phyloP scores from a whole-genome alignment of 1,140 invertebrate genomes.

The Nephotettix cincticeps region DNA sequence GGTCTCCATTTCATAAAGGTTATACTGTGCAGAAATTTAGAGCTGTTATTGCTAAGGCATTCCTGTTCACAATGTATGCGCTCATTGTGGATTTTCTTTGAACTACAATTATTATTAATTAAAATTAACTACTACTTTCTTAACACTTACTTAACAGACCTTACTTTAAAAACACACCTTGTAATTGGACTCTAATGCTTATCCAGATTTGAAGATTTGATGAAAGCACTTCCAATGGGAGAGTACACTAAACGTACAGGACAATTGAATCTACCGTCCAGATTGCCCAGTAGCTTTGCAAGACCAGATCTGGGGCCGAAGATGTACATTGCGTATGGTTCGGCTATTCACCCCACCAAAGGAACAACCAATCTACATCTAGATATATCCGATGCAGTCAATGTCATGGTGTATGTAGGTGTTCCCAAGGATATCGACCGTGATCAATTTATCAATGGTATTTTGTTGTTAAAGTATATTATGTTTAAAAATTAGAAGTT shows the following conservation, averaged over 20 bases:
- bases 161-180: too few relatives aligned
- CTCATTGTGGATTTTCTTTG: too few relatives aligned
- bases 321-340: constrained; percentile 98
- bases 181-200: constrained; percentile 21
- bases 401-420: constrained; percentile 96
- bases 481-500: too few relatives aligned
- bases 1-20: too few relatives aligned
- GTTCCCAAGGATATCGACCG: constrained; percentile 67
- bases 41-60: too few relatives aligned
- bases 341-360: constrained; percentile 71
- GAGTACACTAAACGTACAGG: constrained; percentile 92
- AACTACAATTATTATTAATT: too few relatives aligned
- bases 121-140: too few relatives aligned
- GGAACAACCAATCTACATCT: constrained; percentile 96
- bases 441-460: too few relatives aligned
- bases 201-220: constrained; percentile 83
- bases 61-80: too few relatives aligned
- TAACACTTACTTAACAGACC: too few relatives aligned
- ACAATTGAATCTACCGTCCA: constrained; percentile 83
- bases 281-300: constrained; percentile 91
- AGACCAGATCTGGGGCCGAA: constrained; percentile 95
- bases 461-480: too few relatives aligned
- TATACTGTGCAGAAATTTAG: too few relatives aligned
- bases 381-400: constrained; percentile 96
- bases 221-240: constrained; percentile 84